Conservation (phyloP, 2,888 invertebrate species). For the Watsonalla cultraria region DNA sequence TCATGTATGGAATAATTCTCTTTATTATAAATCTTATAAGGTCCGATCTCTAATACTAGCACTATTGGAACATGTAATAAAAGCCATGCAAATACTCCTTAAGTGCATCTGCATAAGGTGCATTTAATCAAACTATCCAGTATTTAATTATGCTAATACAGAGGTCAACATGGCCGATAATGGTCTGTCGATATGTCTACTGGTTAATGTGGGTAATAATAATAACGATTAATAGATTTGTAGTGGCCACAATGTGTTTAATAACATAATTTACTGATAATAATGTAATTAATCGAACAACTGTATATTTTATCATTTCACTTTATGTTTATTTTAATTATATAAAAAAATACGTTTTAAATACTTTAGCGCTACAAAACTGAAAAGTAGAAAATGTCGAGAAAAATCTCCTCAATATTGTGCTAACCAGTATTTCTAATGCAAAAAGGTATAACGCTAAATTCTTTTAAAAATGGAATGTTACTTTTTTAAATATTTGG, state of each 20-base stretch:
- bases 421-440: not conserved
- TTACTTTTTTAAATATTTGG: not conserved
- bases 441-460: not conserved
- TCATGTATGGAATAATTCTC: not conserved
- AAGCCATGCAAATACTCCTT: constrained; percentile 18
- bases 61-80: constrained; percentile 6
- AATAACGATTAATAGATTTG: not conserved
- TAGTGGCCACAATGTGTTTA: not conserved
- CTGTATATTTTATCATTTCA: not conserved
- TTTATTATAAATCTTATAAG: not conserved
- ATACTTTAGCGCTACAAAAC: too few relatives aligned
- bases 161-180: not conserved
- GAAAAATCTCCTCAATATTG: not conserved
- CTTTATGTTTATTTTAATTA: too few relatives aligned
- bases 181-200: not conserved
- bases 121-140: not conserved
- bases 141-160: not conserved
- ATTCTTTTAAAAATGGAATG: not conserved
- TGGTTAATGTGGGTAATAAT: not conserved
- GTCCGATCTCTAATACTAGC: not conserved
- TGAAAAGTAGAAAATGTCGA: too few relatives aligned
- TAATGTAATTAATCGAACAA: not conserved
- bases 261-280: too few relatives aligned
- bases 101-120: constrained; percentile 15
- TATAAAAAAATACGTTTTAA: too few relatives aligned